Evolutionary conservation across 2,888 invertebrate species (phyloP).

Genomic region (Oxytorus armatus): DNA sequence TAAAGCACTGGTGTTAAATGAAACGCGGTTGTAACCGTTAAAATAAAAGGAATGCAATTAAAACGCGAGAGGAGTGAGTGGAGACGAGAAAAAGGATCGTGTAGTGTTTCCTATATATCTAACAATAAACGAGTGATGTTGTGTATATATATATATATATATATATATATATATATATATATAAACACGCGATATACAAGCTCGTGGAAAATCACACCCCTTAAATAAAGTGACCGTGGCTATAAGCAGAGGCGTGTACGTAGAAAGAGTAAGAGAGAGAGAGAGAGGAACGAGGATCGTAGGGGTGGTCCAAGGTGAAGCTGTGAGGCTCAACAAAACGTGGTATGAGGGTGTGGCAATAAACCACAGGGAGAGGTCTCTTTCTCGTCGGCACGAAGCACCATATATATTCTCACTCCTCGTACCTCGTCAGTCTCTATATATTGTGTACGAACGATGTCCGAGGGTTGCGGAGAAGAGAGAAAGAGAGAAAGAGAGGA

Average conservation of each 20-base stretch:
- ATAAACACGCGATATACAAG: slow-evolving; percentile 34
- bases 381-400: slow-evolving; percentile 72
- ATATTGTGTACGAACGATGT: slow-evolving; percentile 41
- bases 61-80: slow-evolving; percentile 17
- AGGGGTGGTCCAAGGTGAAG: slow-evolving; percentile 67
- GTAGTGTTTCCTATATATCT: slow-evolving; percentile 8
- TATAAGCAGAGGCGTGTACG: slow-evolving; percentile 33
- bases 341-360: slow-evolving; percentile 73
- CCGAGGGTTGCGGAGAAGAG: slow-evolving; percentile 42
- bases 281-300: slow-evolving; percentile 65
- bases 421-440: slow-evolving; percentile 49
- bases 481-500: too few species aligned
- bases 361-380: slow-evolving; percentile 73
- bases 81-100: slow-evolving; percentile 23
- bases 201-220: slow-evolving; percentile 72
- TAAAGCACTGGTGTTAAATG: slow-evolving; percentile 18
- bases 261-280: slow-evolving; percentile 21
- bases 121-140: slow-evolving; percentile 55
- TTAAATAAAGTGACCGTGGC: slow-evolving; percentile 79
- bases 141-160: neutral
- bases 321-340: slow-evolving; percentile 71
- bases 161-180: slow-evolving; percentile 2
- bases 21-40: slow-evolving; percentile 23
- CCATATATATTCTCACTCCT: slow-evolving; percentile 56
- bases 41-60: slow-evolving; percentile 34